Percentiles rank a stretch among this genome's conserved stretches.
Evolutionary conservation across 2,797 vertebrate species (phyloP).

Genomic region (Emydoidea blandingii): DNA sequence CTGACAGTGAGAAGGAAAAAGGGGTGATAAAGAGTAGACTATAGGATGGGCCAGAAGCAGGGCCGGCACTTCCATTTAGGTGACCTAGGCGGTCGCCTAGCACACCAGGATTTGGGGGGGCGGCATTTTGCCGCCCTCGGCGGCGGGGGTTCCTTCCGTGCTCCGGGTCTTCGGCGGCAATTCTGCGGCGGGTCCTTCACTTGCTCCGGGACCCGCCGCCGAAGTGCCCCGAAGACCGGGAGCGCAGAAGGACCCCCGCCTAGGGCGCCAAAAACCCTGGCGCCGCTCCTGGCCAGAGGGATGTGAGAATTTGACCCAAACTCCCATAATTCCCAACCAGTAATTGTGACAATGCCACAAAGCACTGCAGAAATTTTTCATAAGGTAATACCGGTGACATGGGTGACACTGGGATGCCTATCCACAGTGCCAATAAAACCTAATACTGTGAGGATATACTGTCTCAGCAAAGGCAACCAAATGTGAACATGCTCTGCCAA

Average conservation of each 20-base stretch:
- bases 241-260: too few species aligned
- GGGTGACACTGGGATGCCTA: background rate
- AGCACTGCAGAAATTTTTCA: background rate
- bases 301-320: background rate
- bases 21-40: background rate
- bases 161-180: too few species aligned
- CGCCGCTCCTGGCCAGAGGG: background rate
- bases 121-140: too few species aligned
- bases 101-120: too few species aligned
- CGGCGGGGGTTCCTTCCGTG: too few species aligned
- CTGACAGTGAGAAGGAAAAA: background rate
- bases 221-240: too few species aligned
- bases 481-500: conserved; percentile 44
- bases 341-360: background rate
- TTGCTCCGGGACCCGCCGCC: too few species aligned
- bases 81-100: too few species aligned
- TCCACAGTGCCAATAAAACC: conserved; percentile 32
- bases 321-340: background rate
- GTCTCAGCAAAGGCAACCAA: conserved; percentile 53
- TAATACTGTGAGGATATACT: conserved; percentile 42
- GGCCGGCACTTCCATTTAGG: too few species aligned
- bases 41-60: background rate
- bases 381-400: background rate
- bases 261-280: too few species aligned
- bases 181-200: too few species aligned